phyloP scores from a whole-genome alignment of 2,113 vertebrate species.

The Melanerpes formicivorus region DNA sequence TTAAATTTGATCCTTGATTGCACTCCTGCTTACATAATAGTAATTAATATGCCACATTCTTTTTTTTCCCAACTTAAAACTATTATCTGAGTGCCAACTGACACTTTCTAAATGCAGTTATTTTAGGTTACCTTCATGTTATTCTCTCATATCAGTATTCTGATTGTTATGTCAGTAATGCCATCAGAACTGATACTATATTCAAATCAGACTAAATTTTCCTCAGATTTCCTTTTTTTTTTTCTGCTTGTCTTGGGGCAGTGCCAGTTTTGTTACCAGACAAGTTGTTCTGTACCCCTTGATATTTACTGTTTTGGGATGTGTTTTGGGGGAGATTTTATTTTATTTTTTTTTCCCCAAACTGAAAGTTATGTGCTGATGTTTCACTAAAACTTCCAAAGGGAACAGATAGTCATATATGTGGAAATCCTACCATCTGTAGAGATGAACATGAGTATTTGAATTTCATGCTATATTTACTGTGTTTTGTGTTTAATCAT shows the following conservation, averaged over 20 bases:
- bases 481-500: not conserved
- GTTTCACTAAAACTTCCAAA: not conserved
- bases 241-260: not conserved
- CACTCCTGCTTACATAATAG: constrained; percentile 6
- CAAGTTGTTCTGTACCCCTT: not conserved
- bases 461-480: not conserved
- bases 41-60: not conserved
- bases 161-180: not conserved
- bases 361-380: not conserved
- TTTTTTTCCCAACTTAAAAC: not conserved
- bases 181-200: not conserved
- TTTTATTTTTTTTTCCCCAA: not conserved
- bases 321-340: not conserved
- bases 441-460: not conserved
- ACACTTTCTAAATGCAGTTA: not conserved
- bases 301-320: not conserved
- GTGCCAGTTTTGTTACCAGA: not conserved
- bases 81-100: not conserved
- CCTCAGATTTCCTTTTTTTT: not conserved
- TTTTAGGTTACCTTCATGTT: not conserved
- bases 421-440: not conserved
- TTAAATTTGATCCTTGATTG: constrained; percentile 50
- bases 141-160: not conserved
- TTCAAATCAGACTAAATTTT: not conserved
- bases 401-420: not conserved